Evolutionary conservation across 2,888 invertebrate species (phyloP), one percentile per base, ranked within the genome.

Genomic region (Oscheius sp.): DNA sequence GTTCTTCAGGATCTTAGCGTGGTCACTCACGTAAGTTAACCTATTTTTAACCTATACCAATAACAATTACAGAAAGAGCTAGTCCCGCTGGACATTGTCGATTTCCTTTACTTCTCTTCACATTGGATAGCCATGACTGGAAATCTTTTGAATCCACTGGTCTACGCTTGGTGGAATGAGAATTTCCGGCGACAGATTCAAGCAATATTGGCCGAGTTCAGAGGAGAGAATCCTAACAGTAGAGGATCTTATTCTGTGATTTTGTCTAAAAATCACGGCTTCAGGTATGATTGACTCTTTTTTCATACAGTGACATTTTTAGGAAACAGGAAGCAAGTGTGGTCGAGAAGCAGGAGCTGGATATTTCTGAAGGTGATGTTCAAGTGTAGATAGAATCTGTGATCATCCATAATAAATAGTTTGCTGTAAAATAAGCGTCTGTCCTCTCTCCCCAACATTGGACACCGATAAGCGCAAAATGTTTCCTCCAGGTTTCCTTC

Each of bases 81-180:
- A n/a, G 11, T 70, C n/a, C 70, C 74, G 2, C 32, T 21, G 9
- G 29, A 37, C 21, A 37, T 75, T 9, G 74, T 73, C n/a, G 74
- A 82, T 48, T 77, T 80, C 35, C 72, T 94, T 84, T 98, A 96
- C 90, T 96, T 96, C 91, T 92, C 94, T 76, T 93, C 93, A 3
- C 95, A 95, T 89, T 93, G 94, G 81, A 92, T 94, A 80, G 96
- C 96, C 51, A 95, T 96, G 95, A 94, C 94, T 86, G 95, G 95
- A 75, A 95, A 94, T 1, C 94, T 95, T 90, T 95, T 96, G 91
- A 96, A 96, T 89, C 95, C 95, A 0, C 94, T 81, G 32, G 81
- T 85, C 2, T 85, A 85, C 66, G 85, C 85, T 4, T 85, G 80
- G 76, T 83, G 80, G 71, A 85, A 85, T 73, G 85, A 85, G 29